Conservation (phyloP, 2,888 invertebrate species). For the Orchesellides sinensis region DNA sequence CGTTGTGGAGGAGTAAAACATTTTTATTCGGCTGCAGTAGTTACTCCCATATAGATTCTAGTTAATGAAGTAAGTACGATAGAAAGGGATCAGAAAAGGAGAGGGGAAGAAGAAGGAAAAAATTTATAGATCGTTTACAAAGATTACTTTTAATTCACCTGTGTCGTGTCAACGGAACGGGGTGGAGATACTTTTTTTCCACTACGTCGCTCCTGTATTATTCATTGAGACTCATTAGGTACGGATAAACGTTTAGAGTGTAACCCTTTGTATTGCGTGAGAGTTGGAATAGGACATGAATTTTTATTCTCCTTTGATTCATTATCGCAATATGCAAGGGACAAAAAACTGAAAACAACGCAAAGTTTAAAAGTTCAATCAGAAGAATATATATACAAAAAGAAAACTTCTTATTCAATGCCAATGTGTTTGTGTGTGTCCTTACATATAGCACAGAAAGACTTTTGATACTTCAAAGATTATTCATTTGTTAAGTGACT, state of each 20-base stretch:
- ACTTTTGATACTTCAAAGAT: not conserved
- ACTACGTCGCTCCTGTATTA: not conserved
- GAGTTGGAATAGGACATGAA: constrained; percentile 15
- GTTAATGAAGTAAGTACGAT: too few relatives aligned
- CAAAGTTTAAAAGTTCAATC: too few relatives aligned
- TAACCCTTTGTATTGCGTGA: constrained; percentile 46
- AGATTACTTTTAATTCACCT: constrained; percentile 67
- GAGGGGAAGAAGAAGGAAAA: constrained; percentile 30
- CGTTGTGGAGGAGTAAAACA: too few relatives aligned
- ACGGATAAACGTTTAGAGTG: constrained; percentile 57
- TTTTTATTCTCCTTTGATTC: constrained; percentile 41
- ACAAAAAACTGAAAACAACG: too few relatives aligned
- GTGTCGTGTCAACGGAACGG: constrained; percentile 62
- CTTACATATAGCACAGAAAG: not conserved
- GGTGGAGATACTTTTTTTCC: constrained; percentile 55
- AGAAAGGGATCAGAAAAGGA: constrained; percentile 31
- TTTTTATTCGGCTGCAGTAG: too few relatives aligned
- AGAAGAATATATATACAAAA: too few relatives aligned
- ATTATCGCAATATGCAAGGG: constrained; percentile 27
- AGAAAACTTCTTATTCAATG: too few relatives aligned
- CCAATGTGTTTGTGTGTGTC: not conserved
- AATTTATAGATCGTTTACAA: constrained; percentile 57
- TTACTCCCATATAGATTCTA: not conserved
- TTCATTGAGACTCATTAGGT: constrained; percentile 54
- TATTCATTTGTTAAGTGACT: not conserved